A percentile compares a stretch with the other conserved stretches of the same genome.
These are phyloP conservation scores for Cheirogaleus major DNA, from an alignment of 2,797 vertebrate species.

Conservation along the genomic window DNA sequence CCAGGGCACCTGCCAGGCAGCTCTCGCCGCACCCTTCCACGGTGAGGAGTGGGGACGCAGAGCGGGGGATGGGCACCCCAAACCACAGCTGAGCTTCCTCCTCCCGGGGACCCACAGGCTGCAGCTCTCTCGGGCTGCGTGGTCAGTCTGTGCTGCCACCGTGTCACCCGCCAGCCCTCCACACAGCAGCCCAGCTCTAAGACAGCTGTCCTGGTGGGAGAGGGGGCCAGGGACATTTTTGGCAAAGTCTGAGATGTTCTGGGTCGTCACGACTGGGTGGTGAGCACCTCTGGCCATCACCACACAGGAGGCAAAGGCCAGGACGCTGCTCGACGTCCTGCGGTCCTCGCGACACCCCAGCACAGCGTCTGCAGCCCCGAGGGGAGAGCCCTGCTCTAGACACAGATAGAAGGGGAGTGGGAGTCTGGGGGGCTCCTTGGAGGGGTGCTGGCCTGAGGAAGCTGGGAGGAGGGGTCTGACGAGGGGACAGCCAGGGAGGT, in stretches of 20 bases:
- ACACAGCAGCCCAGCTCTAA: background rate
- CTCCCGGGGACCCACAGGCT: rapidly evolving
- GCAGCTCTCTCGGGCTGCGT: rapidly evolving
- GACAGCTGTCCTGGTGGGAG: rapidly evolving
- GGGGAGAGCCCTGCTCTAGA: rapidly evolving
- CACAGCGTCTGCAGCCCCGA: no score
- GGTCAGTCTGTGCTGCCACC: no score
- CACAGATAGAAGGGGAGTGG: rapidly evolving
- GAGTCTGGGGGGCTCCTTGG: background rate
- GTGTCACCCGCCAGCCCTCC: rapidly evolving
- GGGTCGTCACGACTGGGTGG: no score
- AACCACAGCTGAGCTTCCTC: background rate
- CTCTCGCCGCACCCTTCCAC: background rate
- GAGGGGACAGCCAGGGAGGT: rapidly evolving
- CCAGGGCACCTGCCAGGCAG: no score
- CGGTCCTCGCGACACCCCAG: rapidly evolving
- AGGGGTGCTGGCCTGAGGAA: background rate
- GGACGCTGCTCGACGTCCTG: rapidly evolving
- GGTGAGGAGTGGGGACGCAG: background rate
- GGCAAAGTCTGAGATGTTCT: background rate
- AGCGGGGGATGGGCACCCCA: background rate
- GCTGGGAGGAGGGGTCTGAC: rapidly evolving
- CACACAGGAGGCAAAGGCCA: rapidly evolving
- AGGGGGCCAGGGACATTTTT: rapidly evolving
- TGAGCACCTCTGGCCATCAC: background rate